A percentile compares a stretch with the other conserved stretches of the same genome.
These are phyloP conservation scores for Tryphoninae sp. DNA, from an alignment of 2,888 invertebrate genomes.

Conservation along the genomic window DNA sequence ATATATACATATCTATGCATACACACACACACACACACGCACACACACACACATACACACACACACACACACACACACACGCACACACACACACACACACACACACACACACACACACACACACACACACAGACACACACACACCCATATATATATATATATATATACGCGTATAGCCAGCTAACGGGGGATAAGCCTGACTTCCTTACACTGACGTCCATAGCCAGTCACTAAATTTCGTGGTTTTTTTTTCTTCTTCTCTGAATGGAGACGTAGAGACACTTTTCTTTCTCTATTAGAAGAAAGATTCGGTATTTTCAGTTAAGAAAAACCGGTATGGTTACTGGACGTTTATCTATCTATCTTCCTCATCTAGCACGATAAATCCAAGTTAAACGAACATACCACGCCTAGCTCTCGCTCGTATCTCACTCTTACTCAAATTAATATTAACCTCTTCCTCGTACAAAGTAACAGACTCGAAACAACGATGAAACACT, in stretches of 20 bases:
- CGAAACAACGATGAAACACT: constrained; percentile 11
- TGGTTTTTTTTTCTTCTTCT: constrained; percentile 37
- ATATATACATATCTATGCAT: neutral
- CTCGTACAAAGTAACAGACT: constrained; percentile 29
- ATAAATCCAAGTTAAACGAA: constrained; percentile 46
- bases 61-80: neutral
- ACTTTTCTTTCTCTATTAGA: constrained; percentile 35
- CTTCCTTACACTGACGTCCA: constrained; percentile 44
- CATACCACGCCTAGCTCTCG: constrained; percentile 36
- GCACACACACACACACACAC: neutral
- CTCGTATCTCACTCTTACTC: constrained; percentile 25
- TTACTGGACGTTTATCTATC: neutral
- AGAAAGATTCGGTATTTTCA: constrained; percentile 6
- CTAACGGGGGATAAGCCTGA: constrained; percentile 34
- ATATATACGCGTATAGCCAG: neutral
- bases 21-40: neutral
- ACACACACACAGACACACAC: neutral
- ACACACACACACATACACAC: neutral
- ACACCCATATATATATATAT: neutral
- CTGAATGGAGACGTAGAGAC: constrained; percentile 54
- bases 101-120: neutral
- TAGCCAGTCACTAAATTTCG: constrained; percentile 41
- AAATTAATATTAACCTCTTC: constrained; percentile 50
- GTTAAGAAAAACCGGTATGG: constrained; percentile 33
- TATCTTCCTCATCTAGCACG: constrained; percentile 12